Evolutionary conservation across 2,113 vertebrate species (phyloP).

Genomic region (Acinonyx jubatus): DNA sequence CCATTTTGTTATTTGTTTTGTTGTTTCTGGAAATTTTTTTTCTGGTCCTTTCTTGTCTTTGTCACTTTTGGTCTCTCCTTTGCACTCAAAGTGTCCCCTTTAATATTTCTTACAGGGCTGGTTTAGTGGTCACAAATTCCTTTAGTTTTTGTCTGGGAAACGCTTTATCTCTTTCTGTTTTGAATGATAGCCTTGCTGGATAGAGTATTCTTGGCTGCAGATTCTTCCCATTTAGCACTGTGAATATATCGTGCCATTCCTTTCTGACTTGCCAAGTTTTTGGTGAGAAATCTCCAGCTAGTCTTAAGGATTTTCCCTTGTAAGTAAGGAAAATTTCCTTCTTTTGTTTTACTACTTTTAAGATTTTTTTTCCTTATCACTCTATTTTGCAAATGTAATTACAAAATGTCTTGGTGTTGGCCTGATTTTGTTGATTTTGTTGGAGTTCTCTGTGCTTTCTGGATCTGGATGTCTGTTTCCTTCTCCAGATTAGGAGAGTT

Average conservation of each 20-base stretch:
- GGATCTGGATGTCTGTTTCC: background rate
- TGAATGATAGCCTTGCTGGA: background rate
- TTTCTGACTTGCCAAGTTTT: background rate
- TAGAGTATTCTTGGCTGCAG: background rate
- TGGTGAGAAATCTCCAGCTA: background rate
- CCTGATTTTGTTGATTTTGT: background rate
- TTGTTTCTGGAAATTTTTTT: background rate
- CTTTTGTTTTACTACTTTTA: background rate
- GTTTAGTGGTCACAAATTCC: background rate
- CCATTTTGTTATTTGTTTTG: background rate
- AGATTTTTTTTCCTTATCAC: background rate
- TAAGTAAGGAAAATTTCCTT: background rate
- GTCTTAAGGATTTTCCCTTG: background rate
- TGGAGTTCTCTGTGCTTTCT: background rate
- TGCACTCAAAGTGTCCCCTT: background rate
- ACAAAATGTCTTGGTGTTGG: background rate
- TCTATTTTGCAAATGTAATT: background rate
- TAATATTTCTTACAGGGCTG: background rate
- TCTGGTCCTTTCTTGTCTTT: background rate
- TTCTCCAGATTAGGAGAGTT: background rate
- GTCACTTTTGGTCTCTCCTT: background rate
- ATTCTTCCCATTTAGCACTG: background rate
- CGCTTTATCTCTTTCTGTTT: background rate
- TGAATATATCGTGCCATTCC: background rate
- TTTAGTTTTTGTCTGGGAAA: background rate